Evolutionary conservation across 2,888 invertebrate species (phyloP), one percentile per base, ranked within the genome.

Genomic region (Agriopis marginaria): DNA sequence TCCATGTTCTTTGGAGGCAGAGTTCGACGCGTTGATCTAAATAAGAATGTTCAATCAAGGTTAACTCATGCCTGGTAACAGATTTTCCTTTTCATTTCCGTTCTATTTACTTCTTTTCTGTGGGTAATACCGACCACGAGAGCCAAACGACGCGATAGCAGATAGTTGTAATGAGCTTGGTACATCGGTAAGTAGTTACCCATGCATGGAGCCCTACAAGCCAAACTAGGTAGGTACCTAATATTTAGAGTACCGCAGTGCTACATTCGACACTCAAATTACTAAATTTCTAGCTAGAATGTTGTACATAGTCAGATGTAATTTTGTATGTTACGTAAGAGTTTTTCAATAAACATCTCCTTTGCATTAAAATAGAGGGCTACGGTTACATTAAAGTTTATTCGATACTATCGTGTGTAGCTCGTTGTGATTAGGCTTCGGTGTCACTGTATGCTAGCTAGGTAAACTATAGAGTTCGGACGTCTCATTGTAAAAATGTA

Each of bases 401-500:
- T 89, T 89, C 87, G 68, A 88, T 89, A 88, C 86, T 90, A 88
- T 89, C 86, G 92, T 91, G 92, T 89, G 92, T 93, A 93, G 93
- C 87, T 89, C 88, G 91, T 93, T 93, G 91, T 91, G 89, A 86
- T 84, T 93, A 93, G 92, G 90, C 93, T 92, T 92, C 87, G 85
- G 86, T 85, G 89, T 91, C 92, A 90, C 88, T 88, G 89, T 92
- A 91, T 88, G 92, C 91, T 91, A 92, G 89, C 83, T 89, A 89
- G 83, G 85, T 82, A 69, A 64, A 45, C 60, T 63, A 32, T 32
- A 91, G 87, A 84, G 83, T 91, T 89, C 86, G 87, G 87, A 87
- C 83, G 89, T 90, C 89, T 92, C 89, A 89, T 89, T 94, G 93
- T 94, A 93, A 89, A 94, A 93, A 94, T 94, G 93, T 94, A 94